These are phyloP conservation scores for Chrosomus eos DNA, from an alignment of 2,797 vertebrate genomes.

Conservation along the genomic window DNA sequence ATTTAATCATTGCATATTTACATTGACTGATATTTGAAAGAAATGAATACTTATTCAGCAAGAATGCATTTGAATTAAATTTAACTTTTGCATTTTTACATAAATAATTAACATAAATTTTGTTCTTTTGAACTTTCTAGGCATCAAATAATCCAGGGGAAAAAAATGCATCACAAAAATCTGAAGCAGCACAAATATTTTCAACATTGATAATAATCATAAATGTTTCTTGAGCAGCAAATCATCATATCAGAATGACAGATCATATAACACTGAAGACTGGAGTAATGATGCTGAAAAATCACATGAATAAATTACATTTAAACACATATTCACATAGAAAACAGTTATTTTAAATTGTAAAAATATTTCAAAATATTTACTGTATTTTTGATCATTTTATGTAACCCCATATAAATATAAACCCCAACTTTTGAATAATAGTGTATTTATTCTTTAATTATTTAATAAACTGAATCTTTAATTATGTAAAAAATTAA, in stretches of 20 bases:
- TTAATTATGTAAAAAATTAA: not conserved
- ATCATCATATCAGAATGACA: not conserved
- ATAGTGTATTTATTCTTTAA: not conserved
- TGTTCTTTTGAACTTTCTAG: not conserved
- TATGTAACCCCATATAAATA: not conserved
- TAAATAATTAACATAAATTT: not conserved
- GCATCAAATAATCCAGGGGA: not conserved
- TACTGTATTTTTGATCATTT: not conserved
- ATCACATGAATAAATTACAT: not conserved
- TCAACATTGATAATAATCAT: not conserved
- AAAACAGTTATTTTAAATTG: not conserved
- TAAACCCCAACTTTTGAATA: not conserved
- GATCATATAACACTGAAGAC: slow-evolving; percentile 1
- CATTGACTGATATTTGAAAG: not conserved
- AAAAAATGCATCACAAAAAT: not conserved
- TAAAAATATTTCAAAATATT: not conserved
- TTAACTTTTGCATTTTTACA: not conserved
- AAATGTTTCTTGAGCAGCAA: not conserved
- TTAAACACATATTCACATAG: not conserved
- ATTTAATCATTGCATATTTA: not conserved
- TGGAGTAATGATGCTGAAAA: not conserved
- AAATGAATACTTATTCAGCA: not conserved
- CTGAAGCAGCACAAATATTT: not conserved
- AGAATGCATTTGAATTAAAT: not conserved
- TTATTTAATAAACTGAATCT: not conserved